Percentiles rank a stretch among this genome's conserved stretches.
Conservation (phyloP, 2,113 vertebrate species). For the Tychaedon coryphoeus region DNA sequence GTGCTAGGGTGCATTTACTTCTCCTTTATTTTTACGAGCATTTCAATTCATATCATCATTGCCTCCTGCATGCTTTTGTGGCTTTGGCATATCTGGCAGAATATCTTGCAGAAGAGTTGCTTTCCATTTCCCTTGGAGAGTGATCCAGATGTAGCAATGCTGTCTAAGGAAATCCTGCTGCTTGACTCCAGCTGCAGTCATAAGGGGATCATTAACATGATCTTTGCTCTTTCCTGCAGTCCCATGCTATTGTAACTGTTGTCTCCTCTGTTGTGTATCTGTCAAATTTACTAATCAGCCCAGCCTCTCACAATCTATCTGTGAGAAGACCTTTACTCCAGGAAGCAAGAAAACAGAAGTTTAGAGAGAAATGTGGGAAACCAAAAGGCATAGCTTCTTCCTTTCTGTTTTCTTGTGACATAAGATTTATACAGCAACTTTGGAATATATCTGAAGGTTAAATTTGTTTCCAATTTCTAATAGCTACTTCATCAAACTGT, state of each 20-base stretch:
- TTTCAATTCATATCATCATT: background rate
- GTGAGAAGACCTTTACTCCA: background rate
- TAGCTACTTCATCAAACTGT: background rate
- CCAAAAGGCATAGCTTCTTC: background rate
- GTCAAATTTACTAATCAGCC: background rate
- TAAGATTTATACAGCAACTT: background rate
- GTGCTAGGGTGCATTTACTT: background rate
- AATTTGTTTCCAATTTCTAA: background rate
- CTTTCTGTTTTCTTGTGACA: background rate
- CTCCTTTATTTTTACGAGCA: background rate
- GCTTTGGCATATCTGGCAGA: background rate
- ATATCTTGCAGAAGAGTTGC: background rate
- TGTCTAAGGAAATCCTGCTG: background rate
- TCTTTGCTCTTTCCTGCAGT: background rate
- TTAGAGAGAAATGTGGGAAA: background rate
- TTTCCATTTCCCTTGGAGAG: constrained; percentile 5
- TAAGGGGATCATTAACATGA: background rate
- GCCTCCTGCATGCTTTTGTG: background rate
- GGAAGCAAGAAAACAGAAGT: background rate
- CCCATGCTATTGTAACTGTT: background rate
- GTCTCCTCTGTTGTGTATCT: background rate
- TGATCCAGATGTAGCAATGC: background rate
- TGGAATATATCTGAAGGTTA: background rate
- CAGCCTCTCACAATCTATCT: background rate
- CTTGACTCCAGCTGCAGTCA: background rate